A percentile compares a stretch with the other conserved stretches of the same genome.
These are phyloP conservation scores for Tragelaphus buxtoni DNA, from an alignment of 2,113 vertebrate genomes.

Conservation along the genomic window DNA sequence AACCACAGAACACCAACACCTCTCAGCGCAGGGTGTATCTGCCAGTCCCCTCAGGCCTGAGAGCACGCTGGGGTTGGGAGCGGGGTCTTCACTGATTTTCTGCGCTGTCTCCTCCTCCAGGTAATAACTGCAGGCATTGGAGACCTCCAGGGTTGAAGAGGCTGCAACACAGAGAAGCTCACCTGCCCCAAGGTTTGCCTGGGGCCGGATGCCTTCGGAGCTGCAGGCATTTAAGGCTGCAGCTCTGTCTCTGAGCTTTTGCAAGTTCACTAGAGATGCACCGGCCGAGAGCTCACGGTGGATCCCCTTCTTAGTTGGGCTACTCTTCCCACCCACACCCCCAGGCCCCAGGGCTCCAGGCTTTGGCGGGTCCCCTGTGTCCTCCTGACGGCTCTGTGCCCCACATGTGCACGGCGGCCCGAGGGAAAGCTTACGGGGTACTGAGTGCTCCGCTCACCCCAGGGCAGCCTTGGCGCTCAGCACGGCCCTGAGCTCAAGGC, in stretches of 20 bases:
- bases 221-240: not conserved
- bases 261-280: not conserved
- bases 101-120: not conserved
- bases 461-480: fast-evolving
- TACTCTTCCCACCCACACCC: fast-evolving
- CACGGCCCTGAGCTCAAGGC: not conserved
- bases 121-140: not conserved
- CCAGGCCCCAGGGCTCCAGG: not conserved
- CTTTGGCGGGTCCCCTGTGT: fast-evolving
- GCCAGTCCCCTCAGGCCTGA: fast-evolving
- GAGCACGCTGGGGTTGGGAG: fast-evolving
- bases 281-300: fast-evolving
- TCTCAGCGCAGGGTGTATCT: not conserved
- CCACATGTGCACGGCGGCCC: not conserved
- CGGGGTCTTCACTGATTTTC: not conserved
- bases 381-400: not conserved
- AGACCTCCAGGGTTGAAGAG: not conserved
- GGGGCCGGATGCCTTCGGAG: not conserved
- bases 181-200: not conserved
- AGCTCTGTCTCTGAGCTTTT: not conserved
- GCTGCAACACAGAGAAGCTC: too few relatives aligned
- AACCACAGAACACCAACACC: not conserved
- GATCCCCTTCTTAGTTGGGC: not conserved
- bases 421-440: not conserved
- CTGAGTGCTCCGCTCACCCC: fast-evolving